Evolutionary conservation across 2,888 invertebrate species (phyloP).

Genomic region (Eupsilia transversa): DNA sequence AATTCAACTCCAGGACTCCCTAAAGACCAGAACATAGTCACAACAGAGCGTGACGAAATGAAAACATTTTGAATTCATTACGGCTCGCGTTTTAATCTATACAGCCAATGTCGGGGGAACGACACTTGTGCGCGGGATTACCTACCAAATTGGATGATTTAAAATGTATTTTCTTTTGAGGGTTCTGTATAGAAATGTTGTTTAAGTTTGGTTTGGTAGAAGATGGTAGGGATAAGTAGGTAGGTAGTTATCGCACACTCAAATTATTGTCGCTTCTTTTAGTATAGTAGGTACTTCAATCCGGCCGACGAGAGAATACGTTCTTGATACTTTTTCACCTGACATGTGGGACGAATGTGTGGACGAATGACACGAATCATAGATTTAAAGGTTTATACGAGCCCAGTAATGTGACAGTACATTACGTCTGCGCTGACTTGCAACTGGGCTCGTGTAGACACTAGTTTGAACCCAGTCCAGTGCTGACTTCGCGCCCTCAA

Average conservation of each 20-base stretch:
- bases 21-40: constrained; percentile 20
- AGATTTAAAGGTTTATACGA: too few species aligned
- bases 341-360: too few species aligned
- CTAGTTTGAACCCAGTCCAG: too few species aligned
- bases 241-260: not conserved
- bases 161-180: constrained; percentile 61
- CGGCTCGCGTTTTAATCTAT: constrained; percentile 67
- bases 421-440: too few species aligned
- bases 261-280: not conserved
- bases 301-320: too few species aligned
- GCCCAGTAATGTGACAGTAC: too few species aligned
- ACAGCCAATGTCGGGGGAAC: constrained; percentile 65
- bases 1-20: constrained; percentile 42
- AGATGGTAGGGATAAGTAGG: not conserved
- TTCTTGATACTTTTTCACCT: too few species aligned
- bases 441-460: too few species aligned
- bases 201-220: not conserved
- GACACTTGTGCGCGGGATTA: constrained; percentile 68
- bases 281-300: too few species aligned
- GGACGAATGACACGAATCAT: too few species aligned
- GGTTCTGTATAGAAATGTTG: constrained; percentile 53
- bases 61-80: constrained; percentile 78
- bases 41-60: constrained; percentile 62
- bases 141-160: constrained; percentile 74
- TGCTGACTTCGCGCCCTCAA: too few species aligned